Conservation (phyloP, 92 coral and sea anemone genomes). For the Heteractis magnifica region DNA sequence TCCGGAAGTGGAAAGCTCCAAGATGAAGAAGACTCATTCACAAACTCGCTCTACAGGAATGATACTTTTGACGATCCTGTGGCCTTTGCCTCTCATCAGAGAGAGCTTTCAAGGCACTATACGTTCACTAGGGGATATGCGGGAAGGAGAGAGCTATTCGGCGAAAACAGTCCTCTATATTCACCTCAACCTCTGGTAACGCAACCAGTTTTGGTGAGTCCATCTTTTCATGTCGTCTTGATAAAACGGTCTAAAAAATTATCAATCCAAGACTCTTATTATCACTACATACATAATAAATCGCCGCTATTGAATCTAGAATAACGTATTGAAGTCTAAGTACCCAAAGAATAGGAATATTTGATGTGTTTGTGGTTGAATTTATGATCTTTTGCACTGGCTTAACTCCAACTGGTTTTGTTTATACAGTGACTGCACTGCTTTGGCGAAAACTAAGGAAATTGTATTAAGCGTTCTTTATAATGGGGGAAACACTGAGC, state of each 20-base stretch:
- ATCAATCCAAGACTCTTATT: neutral
- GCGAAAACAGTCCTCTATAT: conserved; percentile 22
- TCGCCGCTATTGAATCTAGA: neutral
- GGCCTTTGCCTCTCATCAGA: conserved; percentile 80
- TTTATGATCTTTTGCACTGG: neutral
- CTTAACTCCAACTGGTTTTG: conserved; percentile 1
- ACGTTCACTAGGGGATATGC: conserved; percentile 43
- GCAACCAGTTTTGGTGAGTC: conserved; percentile 15
- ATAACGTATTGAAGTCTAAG: neutral
- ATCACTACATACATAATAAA: neutral
- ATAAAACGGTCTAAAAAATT: neutral
- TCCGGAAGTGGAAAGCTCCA: conserved; percentile 61
- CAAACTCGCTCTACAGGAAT: conserved; percentile 56
- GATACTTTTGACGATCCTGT: conserved; percentile 59
- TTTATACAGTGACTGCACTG: neutral
- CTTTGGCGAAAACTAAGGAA: neutral
- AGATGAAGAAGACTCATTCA: conserved; percentile 15
- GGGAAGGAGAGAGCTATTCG: conserved; percentile 28
- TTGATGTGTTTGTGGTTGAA: neutral
- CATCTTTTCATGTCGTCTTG: neutral
- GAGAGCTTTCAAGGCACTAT: conserved; percentile 70
- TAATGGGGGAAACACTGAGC: conserved; percentile 2
- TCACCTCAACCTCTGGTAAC: neutral
- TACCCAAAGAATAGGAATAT: neutral
- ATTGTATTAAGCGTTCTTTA: neutral